Conservation (phyloP, 2,888 invertebrate genomes). For the Blomia tropicalis region DNA sequence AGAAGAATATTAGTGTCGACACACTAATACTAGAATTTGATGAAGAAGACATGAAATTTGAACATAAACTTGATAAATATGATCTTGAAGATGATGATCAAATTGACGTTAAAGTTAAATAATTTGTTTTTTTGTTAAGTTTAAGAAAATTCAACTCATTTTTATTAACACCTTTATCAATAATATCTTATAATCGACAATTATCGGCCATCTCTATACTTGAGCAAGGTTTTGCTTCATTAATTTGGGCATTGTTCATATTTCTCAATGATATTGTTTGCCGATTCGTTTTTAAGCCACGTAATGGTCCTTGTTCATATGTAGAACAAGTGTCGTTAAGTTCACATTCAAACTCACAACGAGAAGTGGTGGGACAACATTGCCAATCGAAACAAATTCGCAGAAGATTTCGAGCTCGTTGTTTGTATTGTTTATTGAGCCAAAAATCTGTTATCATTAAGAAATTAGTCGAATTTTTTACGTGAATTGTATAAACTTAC, state of each 20-base stretch:
- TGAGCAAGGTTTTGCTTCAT: no score
- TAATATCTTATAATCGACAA: no score
- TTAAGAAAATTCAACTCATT: not conserved
- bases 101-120: constrained; percentile 6
- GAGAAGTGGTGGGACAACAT: not conserved
- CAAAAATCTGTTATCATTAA: no score
- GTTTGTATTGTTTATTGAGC: constrained; percentile 12
- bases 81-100: constrained; percentile 11
- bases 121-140: not conserved
- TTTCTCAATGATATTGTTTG: no score
- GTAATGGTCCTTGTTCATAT: not conserved
- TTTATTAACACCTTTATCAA: not conserved
- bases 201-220: no score
- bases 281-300: no score
- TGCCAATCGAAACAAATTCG: constrained; percentile 1
- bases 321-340: not conserved
- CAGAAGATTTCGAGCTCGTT: not conserved
- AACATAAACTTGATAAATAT: not conserved
- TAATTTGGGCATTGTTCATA: no score
- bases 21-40: constrained; percentile 5
- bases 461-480: no score
- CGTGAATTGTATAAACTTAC: no score
- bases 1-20: not conserved
- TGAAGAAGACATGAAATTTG: not conserved
- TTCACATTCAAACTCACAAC: not conserved